Evolutionary conservation across 2,888 invertebrate species (phyloP), one percentile per base, ranked within the genome.

Genomic region (Hemistola chrysoprasaria): DNA sequence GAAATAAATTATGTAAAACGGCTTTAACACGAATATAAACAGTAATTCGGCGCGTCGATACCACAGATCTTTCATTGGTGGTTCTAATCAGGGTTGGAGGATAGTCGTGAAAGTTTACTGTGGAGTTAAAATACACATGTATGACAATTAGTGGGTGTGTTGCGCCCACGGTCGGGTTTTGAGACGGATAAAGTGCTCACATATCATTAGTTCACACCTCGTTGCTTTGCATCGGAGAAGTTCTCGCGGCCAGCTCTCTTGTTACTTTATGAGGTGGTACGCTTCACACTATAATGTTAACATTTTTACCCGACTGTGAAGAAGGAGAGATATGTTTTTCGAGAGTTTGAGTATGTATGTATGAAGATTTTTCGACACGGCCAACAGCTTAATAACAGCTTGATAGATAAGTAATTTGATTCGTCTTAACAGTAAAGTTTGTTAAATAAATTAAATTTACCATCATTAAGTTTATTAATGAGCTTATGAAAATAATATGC

Each of bases 101-200:
- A 64, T 65, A 63, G 59, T 65, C 75, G 70, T 72, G 75, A 72
- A 78, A 78, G 63, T 74, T 78, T 78, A 81, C 79, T 71, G 74
- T 74, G 76, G 76, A 81, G 77, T 78, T 68, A 76, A 85, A 84
- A 82, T 83, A 85, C 83, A 79, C 76, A 71, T 83, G 85, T 85
- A 73, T 77, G 77, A 80, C 79, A 81, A 85, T 85, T 78, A 83
- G 73, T 68, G 67, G 57, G 56, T 62, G 55, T 73, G 78, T 74
- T 62, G 67, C 73, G 65, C 66, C 70, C 66, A 68, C 74, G 54
- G 43, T 43, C 56, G 57, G 48, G 54, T 52, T 59, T 65, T 63
- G 63, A 62, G 69, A 71, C 67, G 66, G 63, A 76, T 67, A 75
- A 74, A 75, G 72, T 73, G 77, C 63, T 73, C 73, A 73, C 74